These are phyloP conservation scores for Stenodera caucasica DNA, from an alignment of 2,888 invertebrate species.

Conservation along the genomic window DNA sequence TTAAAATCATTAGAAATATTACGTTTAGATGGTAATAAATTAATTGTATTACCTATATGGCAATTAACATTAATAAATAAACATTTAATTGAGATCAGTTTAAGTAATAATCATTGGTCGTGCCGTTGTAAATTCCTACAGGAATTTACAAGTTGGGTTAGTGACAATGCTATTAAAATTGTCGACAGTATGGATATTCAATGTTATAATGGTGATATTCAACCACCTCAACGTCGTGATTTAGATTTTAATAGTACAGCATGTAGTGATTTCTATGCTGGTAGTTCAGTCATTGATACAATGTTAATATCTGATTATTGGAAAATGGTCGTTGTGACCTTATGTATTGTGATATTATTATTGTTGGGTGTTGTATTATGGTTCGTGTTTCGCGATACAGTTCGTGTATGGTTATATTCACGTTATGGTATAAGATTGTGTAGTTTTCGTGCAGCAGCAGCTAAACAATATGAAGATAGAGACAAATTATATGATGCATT, in stretches of 20 bases:
- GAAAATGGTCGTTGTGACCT: conserved; percentile 70
- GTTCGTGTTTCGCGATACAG: conserved; percentile 77
- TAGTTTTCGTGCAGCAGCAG: conserved; percentile 68
- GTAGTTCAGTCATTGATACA: conserved; percentile 64
- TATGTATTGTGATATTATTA: conserved; percentile 68
- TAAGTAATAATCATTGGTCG: conserved; percentile 79
- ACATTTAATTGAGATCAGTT: conserved; percentile 66
- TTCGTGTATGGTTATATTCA: conserved; percentile 81
- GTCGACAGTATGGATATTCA: conserved; percentile 65
- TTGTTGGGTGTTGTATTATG: conserved; percentile 68
- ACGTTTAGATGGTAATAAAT: conserved; percentile 71
- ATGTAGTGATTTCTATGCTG: conserved; percentile 66
- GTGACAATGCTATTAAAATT: conserved; percentile 69
- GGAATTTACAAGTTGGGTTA: conserved; percentile 75
- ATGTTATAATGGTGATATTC: conserved; percentile 63
- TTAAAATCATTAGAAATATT: conserved; percentile 68
- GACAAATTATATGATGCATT: conserved; percentile 89
- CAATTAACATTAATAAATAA: conserved; percentile 66
- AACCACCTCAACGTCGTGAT: conserved; percentile 76
- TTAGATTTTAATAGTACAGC: conserved; percentile 65
- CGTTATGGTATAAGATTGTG: conserved; percentile 79
- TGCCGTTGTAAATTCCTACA: conserved; percentile 81
- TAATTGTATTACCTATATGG: conserved; percentile 73
- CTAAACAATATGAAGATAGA: conserved; percentile 73
- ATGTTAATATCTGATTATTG: conserved; percentile 73